These are phyloP conservation scores for Teleiodes luculella DNA, from an alignment of 2,888 invertebrate species.

Conservation along the genomic window DNA sequence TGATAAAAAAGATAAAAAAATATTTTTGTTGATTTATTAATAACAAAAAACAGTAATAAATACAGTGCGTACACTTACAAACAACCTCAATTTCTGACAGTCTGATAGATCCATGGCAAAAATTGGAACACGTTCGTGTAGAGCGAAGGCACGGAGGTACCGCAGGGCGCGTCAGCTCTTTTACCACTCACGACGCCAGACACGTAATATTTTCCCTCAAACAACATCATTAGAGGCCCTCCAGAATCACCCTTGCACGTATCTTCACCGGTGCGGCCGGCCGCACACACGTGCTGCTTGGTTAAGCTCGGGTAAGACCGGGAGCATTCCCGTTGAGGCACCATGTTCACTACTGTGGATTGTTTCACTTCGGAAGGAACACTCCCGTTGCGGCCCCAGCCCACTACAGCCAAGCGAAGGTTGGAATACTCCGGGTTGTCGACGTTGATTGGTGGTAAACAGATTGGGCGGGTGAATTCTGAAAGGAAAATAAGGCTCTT, in stretches of 20 bases:
- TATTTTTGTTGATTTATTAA: no score
- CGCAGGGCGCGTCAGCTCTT: slow-evolving; percentile 60
- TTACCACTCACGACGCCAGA: slow-evolving; percentile 70
- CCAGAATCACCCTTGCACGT: slow-evolving; percentile 72
- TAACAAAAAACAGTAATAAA: background rate
- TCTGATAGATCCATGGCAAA: slow-evolving; percentile 53
- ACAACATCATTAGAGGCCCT: slow-evolving; percentile 64
- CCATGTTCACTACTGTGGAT: slow-evolving; percentile 58
- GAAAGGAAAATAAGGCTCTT: slow-evolving; percentile 24
- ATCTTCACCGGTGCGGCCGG: slow-evolving; percentile 60
- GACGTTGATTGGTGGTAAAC: slow-evolving; percentile 58
- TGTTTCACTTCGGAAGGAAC: slow-evolving; percentile 58
- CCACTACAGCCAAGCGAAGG: slow-evolving; percentile 57
- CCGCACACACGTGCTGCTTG: slow-evolving; percentile 59
- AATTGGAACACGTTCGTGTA: slow-evolving; percentile 66
- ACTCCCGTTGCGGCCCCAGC: slow-evolving; percentile 64
- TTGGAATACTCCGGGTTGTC: slow-evolving; percentile 52
- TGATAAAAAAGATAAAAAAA: no score
- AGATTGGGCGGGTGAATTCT: slow-evolving; percentile 67
- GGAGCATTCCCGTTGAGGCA: slow-evolving; percentile 52
- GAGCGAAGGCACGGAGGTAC: slow-evolving; percentile 61
- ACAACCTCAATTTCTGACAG: slow-evolving; percentile 33
- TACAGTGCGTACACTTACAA: no score
- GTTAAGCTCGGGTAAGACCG: slow-evolving; percentile 50
- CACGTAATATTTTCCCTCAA: slow-evolving; percentile 55